These are phyloP conservation scores for Lepilemur ruficaudatus DNA, from an alignment of 2,797 vertebrate genomes.

Conservation along the genomic window DNA sequence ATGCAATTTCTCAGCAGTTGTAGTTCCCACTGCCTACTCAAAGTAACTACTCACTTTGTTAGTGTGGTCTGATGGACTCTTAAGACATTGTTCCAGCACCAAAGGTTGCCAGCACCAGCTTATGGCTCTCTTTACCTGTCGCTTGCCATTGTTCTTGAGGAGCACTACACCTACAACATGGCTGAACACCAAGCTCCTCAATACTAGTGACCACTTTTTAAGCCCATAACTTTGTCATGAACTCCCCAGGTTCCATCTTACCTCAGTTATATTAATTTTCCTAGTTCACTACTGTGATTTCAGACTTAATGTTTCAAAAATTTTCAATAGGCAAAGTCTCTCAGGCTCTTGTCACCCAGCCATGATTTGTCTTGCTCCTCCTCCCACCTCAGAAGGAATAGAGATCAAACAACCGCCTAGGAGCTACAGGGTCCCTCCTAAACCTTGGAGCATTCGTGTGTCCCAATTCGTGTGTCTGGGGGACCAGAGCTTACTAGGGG, in stretches of 20 bases:
- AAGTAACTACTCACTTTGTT: not conserved
- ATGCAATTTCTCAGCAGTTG: not conserved
- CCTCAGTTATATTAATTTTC: not conserved
- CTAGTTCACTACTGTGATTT: not conserved
- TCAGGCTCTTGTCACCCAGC: no score
- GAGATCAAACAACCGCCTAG: no score
- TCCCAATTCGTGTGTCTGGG: no score
- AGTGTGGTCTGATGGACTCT: not conserved
- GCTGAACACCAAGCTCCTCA: not conserved
- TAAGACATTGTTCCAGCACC: not conserved
- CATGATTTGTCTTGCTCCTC: no score
- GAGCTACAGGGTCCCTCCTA: no score
- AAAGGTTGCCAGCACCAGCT: not conserved
- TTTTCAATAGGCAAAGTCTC: no score
- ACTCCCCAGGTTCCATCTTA: not conserved
- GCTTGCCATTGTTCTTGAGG: not conserved
- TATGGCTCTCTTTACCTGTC: not conserved
- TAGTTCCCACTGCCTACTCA: not conserved
- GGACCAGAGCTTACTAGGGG: no score
- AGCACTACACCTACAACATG: fast-evolving
- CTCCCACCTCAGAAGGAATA: no score
- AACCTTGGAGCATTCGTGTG: no score
- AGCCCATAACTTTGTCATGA: not conserved
- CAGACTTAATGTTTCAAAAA: not conserved
- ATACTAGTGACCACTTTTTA: not conserved